Evolutionary conservation across 2,797 vertebrate species (phyloP), one percentile per base, ranked within the genome.

Genomic region (Sebastes wilsoni): DNA sequence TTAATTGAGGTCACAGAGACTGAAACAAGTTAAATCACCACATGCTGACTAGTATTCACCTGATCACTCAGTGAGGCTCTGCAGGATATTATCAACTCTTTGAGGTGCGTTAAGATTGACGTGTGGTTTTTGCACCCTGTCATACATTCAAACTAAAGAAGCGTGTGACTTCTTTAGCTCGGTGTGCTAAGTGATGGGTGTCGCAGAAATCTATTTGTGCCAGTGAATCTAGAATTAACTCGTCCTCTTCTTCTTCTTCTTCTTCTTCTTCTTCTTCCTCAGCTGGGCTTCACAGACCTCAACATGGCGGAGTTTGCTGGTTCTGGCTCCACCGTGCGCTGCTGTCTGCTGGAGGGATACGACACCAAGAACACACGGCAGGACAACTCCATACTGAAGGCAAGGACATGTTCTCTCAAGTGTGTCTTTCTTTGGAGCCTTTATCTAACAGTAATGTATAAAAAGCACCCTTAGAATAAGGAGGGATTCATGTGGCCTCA

Each of bases 321-420:
- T 81, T 99, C 98, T 0, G 98, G 98, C 86, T 98, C 97, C 93
- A 97, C 97, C 0, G 97, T 95, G 38, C 98, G 98, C 87, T 99
- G 98, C 94, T 99, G 97, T 83, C 96, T 99, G 88, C 95, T 99
- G 87, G 98, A 99, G 92, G 98, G 98, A 1, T 99, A 99, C 6
- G 97, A 99, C 94, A 99, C 98, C 2, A 98, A 99, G 94, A 98
- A 99, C 87, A 99, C 97, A 0, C 96, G 98, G 36, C 98, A 99
- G 94, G 98, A 99, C 94, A 99, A 99, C 95, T 99, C 98, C 87
- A 99, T 99, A 80, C 96, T 99, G 79, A 99, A 99, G 98, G 98
- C 96, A 94, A 77, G 28, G 18, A 28, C 38, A 16, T 16, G 38
- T 42, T 42, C 38, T 16, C 38, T 42, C 38, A 42, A 42, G 0